These are phyloP conservation scores for Drosophila erecta DNA, from an alignment of 1,140 invertebrate genomes.

Conservation along the genomic window DNA sequence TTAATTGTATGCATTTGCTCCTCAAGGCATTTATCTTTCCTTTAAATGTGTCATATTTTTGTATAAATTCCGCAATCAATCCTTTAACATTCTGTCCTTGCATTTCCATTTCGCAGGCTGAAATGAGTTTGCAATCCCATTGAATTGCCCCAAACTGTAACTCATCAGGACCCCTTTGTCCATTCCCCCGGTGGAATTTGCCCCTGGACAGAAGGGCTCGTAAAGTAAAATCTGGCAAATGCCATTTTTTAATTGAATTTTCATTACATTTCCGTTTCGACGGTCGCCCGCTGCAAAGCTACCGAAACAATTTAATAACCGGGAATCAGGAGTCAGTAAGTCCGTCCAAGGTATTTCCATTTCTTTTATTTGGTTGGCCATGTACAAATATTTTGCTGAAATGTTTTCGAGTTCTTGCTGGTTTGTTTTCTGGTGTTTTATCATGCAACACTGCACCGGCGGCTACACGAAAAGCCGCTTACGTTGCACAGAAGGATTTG, in stretches of 20 bases:
- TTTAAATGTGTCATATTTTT: background rate
- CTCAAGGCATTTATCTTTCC: background rate
- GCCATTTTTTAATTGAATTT: slow-evolving; percentile 82
- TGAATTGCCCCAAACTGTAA: slow-evolving; percentile 38
- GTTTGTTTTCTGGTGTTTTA: slow-evolving; percentile 34
- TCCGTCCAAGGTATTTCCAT: slow-evolving; percentile 36
- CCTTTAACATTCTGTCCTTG: slow-evolving; percentile 23
- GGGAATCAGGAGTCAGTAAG: slow-evolving; percentile 56
- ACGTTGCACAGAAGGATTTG: slow-evolving; percentile 57
- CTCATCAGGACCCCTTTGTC: slow-evolving; percentile 32
- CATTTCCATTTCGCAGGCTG: slow-evolving; percentile 35
- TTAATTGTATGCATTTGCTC: background rate
- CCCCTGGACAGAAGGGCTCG: slow-evolving; percentile 20
- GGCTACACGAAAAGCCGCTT: slow-evolving; percentile 75
- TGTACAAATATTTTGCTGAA: slow-evolving; percentile 51
- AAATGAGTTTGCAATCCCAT: slow-evolving; percentile 50
- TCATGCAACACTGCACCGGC: slow-evolving; percentile 57
- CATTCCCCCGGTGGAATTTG: slow-evolving; percentile 3
- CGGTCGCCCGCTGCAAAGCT: slow-evolving; percentile 39
- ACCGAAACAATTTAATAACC: slow-evolving; percentile 69
- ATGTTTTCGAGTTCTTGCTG: slow-evolving; percentile 44
- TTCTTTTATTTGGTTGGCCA: slow-evolving; percentile 35
- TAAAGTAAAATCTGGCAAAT: slow-evolving; percentile 74
- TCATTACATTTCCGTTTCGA: slow-evolving; percentile 80
- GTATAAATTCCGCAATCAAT: slow-evolving; percentile 18